Base-by-base conservation (phyloP, 2,113 vertebrate genomes). In the Neotragus pygmaeus region DNA sequence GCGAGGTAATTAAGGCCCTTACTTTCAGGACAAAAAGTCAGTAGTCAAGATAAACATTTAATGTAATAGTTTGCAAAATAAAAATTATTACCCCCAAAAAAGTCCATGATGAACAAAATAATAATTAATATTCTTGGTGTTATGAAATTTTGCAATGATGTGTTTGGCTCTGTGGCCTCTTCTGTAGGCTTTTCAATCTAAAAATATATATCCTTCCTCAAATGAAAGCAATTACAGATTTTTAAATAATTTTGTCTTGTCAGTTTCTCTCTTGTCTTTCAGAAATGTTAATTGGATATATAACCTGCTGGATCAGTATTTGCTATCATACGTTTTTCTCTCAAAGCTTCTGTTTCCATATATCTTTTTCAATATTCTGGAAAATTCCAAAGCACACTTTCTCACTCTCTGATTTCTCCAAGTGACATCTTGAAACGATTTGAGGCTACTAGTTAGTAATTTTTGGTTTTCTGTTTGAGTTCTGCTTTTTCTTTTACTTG, bases 31-130 rank as follows among this genome's bases (percentile, higher is more conserved):
- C 57, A 73, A 43, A 93, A 75, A 87, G n/a, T 82, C 47, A 25
- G 15, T 60, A 70, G 92, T 75, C 39, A 88, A 78, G 58, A 82
- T 33, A 88, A 97, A 78, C 60, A 49, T 82, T 86, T 85, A 93
- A 53, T 45, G 3, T 3, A 51, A 3, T 88, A 73, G 73, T 64
- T 94, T 94, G 45, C 8, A 88, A 85, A 92, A 77, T 94, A 75
- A 75, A 94, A 97, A 17, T 95, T 30, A 92, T 64, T 90, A 53
- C 6, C 9, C 78, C 16, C 7, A 27, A 88, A 88, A 88, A 62
- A 45, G 10, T 78, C 23, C 4, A 1, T 27, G 30, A 47, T 51
- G 7, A 95, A 43, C 6, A 84, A 62, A 82, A 21, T 84, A 83
- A 62, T 27, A 73, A 51, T 70, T 90, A 36, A 86, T 36, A 57